Percentiles rank a stretch among this genome's conserved stretches.
phyloP scores from a whole-genome alignment of 2,888 invertebrate species.

The Euplagia quadripunctaria region DNA sequence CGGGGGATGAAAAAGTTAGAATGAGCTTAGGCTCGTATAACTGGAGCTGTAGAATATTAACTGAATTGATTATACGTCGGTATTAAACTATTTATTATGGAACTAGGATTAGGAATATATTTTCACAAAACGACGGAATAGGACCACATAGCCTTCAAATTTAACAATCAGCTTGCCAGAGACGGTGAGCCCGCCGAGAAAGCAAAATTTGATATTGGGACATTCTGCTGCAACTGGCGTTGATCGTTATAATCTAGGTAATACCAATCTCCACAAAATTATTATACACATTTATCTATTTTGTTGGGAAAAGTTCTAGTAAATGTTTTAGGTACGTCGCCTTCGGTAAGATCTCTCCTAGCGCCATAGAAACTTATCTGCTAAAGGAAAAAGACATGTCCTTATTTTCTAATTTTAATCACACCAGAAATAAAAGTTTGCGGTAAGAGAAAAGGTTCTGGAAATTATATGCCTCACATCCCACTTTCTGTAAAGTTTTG shows the following conservation, averaged over 20 bases:
- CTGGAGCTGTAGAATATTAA: not conserved
- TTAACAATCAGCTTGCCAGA: not conserved
- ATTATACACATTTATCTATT: too few species aligned
- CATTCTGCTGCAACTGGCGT: too few species aligned
- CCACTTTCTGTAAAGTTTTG: not conserved
- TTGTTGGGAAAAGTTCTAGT: too few species aligned
- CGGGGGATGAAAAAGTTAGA: not conserved
- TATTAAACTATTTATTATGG: too few species aligned
- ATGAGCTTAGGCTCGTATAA: not conserved
- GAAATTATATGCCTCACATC: not conserved
- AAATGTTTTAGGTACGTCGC: not conserved
- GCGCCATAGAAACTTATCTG: not conserved
- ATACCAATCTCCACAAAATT: too few species aligned
- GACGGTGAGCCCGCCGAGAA: not conserved
- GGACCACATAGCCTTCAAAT: not conserved
- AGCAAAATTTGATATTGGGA: not conserved
- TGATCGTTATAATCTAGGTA: too few species aligned
- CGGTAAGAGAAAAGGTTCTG: not conserved
- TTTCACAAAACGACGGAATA: too few species aligned
- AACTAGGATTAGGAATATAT: not conserved
- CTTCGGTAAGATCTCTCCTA: not conserved
- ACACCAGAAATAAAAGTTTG: not conserved
- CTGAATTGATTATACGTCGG: not conserved
- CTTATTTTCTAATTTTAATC: not conserved
- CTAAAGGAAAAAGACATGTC: not conserved